Conservation (phyloP, 2,797 vertebrate species). For the Natrix natrix region DNA sequence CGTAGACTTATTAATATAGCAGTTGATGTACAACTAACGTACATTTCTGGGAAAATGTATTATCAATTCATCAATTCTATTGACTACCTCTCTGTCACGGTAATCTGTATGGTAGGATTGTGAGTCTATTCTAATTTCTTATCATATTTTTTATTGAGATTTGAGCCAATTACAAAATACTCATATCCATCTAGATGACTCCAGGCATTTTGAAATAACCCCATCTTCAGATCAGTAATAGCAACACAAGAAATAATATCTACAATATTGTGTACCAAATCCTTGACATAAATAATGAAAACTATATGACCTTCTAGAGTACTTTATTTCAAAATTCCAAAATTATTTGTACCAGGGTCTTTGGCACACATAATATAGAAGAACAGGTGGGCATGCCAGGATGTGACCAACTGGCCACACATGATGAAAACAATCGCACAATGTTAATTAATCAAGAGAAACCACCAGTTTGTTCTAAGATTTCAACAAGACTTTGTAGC, state of each 20-base stretch:
- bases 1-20: not conserved
- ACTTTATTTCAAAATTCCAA: not conserved
- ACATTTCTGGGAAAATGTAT: not conserved
- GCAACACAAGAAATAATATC: not conserved
- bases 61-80: not conserved
- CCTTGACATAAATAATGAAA: not conserved
- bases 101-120: not conserved
- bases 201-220: not conserved
- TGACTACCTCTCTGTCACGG: not conserved
- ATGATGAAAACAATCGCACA: not conserved
- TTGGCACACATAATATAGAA: not conserved
- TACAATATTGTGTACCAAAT: not conserved
- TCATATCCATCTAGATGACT: not conserved
- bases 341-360: not conserved
- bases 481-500: not conserved
- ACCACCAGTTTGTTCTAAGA: not conserved
- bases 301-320: not conserved
- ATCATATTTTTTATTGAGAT: not conserved
- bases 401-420: constrained; percentile 4
- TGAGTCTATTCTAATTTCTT: not conserved
- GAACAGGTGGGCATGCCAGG: constrained; percentile 15
- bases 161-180: not conserved
- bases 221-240: not conserved
- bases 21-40: not conserved
- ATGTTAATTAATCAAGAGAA: not conserved